A percentile compares a stretch with the other conserved stretches of the same genome.
These are phyloP conservation scores for Tethya wilhelma DNA, from an alignment of 37 sponge, comb jelly and placozoan species.

Conservation along the genomic window DNA sequence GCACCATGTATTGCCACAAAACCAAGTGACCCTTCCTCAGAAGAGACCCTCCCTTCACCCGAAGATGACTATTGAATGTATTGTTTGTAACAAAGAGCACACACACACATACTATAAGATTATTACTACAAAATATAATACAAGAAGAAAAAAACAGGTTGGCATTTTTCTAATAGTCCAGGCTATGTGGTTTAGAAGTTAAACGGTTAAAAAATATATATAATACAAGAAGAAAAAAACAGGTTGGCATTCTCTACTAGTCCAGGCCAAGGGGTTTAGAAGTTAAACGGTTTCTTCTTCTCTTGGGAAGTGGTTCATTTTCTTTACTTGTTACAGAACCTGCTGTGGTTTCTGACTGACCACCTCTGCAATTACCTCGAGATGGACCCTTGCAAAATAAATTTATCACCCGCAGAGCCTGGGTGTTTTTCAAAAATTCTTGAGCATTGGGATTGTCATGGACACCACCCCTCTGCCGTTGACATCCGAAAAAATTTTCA, in stretches of 20 bases:
- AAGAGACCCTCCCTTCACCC: neutral
- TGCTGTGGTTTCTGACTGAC: neutral
- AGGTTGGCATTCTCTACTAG: too few relatives aligned
- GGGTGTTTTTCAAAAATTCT: slow-evolving; percentile 42
- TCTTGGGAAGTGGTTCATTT: slow-evolving; percentile 7
- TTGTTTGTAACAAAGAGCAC: too few relatives aligned
- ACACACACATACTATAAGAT: neutral
- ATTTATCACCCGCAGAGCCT: slow-evolving; percentile 33
- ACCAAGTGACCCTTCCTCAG: neutral
- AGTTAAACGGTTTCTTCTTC: neutral
- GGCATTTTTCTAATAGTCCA: too few relatives aligned
- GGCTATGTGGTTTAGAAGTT: neutral
- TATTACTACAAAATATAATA: neutral
- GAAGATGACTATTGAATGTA: neutral
- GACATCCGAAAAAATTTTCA: slow-evolving; percentile 17
- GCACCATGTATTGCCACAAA: neutral
- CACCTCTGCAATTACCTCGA: slow-evolving; percentile 11
- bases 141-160: too few relatives aligned
- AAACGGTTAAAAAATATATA: neutral
- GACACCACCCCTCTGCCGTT: neutral
- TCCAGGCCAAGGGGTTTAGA: neutral
- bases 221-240: too few relatives aligned
- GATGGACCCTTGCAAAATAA: slow-evolving; percentile 8
- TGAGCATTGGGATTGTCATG: slow-evolving; percentile 26
- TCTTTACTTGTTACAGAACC: neutral